Base-by-base conservation (phyloP, 1,140 invertebrate species). In the Cydia splendana region DNA sequence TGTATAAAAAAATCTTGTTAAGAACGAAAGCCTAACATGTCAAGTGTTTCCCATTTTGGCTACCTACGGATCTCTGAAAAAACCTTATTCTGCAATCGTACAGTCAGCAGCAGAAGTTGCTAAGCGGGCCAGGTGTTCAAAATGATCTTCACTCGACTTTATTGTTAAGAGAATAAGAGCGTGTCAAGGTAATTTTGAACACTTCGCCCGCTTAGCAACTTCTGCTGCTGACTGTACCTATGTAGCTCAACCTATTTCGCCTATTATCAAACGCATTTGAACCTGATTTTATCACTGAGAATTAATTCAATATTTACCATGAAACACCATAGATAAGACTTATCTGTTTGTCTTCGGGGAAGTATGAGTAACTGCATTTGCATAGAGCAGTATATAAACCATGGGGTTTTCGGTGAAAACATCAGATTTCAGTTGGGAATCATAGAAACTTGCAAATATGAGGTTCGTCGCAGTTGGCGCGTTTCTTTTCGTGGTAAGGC, bases 51-150 rank as follows among this genome's bases (percentile, higher is more conserved):
- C 34, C 34, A 5, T 34, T 30, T 34, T 34, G 38, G 1, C 38
- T 42, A 42, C 13, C 38, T 42, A 42, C 13, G 45, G 12, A 48
- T 48, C 12, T 15, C 45, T 48, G 12, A 20, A 7, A 57, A 57
- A 24, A 62, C n/a, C 57, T 24, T 30, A 53, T 80, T 81, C 74
- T 78, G 78, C 18, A 62, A 62, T 24, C 53, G 9, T 18, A 20
- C n/a, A n/a, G 24, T 24, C 1, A 24, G 24, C 24, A 24, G 24
- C 24, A 24, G 24, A 24, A 24, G 24, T 24, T 24, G 24, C 24
- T 24, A 24, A 24, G 24, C 24, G 0, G 24, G 2, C 24, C 24
- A 24, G 24, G 24, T 24, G 24, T 24, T 24, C 24, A 24, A 24
- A 24, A 24, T 24, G 24, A 24, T 24, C 24, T 24, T 1, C 24